Conservation (phyloP, 2,797 vertebrate species). For the Pristis pectinata region DNA sequence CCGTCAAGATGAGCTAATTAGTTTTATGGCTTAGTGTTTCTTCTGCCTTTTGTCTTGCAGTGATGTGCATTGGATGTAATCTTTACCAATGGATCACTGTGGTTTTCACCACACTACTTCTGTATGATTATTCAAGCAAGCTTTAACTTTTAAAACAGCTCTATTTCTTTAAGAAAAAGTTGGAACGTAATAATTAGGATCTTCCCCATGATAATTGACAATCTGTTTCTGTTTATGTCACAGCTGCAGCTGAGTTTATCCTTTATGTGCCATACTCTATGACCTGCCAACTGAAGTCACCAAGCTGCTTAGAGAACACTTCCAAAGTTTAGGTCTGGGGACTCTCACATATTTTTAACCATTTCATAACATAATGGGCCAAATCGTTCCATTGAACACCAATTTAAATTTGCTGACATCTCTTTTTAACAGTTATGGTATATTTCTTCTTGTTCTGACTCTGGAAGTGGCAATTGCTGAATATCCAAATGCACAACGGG, state of each 20-base stretch:
- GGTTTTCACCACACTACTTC: neutral
- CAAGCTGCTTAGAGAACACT: neutral
- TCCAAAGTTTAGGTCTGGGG: neutral
- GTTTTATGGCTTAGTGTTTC: constrained; percentile 32
- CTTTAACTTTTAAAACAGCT: constrained; percentile 12
- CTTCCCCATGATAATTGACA: constrained; percentile 35
- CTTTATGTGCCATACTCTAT: neutral
- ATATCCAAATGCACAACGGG: neutral
- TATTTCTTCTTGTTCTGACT: neutral
- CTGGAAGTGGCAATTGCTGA: neutral
- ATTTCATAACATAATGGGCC: neutral
- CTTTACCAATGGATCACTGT: neutral
- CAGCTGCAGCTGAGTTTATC: constrained; percentile 25
- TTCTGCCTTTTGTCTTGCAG: neutral
- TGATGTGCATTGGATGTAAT: constrained; percentile 7
- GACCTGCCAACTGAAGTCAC: constrained; percentile 23
- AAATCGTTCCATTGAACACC: neutral
- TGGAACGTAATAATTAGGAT: constrained; percentile 32
- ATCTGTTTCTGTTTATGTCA: constrained; percentile 34
- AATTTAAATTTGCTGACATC: neutral
- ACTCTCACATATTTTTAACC: neutral
- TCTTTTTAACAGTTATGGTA: no score
- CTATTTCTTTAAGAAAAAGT: neutral
- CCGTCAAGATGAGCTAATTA: constrained; percentile 25
- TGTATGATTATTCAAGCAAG: constrained; percentile 27